phyloP scores from a whole-genome alignment of 1,140 invertebrate species.

The Frieseomelitta varia region DNA sequence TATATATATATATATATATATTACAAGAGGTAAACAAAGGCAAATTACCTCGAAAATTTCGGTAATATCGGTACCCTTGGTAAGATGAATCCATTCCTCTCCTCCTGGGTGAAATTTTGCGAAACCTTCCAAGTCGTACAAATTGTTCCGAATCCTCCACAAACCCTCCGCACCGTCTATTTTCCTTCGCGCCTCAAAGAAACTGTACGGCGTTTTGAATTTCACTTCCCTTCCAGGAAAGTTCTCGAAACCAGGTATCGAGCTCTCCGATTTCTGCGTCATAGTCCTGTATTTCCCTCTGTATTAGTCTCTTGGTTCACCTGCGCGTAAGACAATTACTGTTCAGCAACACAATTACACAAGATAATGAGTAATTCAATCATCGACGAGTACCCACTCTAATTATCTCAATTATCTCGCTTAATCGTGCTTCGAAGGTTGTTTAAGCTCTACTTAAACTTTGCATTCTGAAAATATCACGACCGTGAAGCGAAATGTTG shows the following conservation, averaged over 20 bases:
- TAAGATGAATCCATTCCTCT: conserved; percentile 87
- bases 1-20: too few relatives aligned
- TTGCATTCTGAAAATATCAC: neutral
- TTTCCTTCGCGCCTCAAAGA: conserved; percentile 84
- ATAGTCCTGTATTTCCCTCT: neutral
- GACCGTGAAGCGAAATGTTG: too few relatives aligned
- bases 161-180: conserved; percentile 89
- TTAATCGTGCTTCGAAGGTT: neutral
- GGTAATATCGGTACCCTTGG: conserved; percentile 89
- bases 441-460: neutral
- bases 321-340: too few relatives aligned
- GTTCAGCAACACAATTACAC: too few relatives aligned
- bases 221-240: conserved; percentile 55
- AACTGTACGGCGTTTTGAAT: conserved; percentile 63
- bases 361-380: neutral
- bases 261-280: conserved; percentile 66
- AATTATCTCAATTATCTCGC: neutral
- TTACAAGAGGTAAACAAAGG: neutral
- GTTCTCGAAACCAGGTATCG: conserved; percentile 70
- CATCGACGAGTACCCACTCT: neutral
- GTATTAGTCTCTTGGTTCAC: neutral
- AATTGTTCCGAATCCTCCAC: conserved; percentile 89
- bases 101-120: conserved; percentile 90
- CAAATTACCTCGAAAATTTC: conserved; percentile 86
- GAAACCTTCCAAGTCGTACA: conserved; percentile 90